Conservation (phyloP, 1,140 invertebrate genomes). For the Drosophila lacertosa region DNA sequence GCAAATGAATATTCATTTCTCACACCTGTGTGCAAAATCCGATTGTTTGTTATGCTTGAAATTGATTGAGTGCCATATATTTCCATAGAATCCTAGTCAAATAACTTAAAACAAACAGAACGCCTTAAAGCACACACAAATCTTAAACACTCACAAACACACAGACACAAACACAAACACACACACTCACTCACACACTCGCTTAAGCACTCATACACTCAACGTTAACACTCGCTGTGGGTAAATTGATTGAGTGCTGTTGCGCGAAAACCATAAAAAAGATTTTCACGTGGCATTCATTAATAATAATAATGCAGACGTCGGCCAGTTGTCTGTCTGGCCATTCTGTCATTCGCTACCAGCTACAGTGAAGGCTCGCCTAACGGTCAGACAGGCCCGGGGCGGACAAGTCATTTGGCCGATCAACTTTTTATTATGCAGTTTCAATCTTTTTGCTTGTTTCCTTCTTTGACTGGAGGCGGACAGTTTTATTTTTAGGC, state of each 20-base stretch:
- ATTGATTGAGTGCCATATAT: conserved; percentile 33
- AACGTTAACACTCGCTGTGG: conserved; percentile 25
- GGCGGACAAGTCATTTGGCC: too few species aligned
- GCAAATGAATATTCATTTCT: conserved; percentile 18
- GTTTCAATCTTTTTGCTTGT: too few species aligned
- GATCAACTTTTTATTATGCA: too few species aligned
- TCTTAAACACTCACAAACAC: not conserved
- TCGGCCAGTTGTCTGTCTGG: conserved; percentile 46
- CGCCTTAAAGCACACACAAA: conserved; percentile 28
- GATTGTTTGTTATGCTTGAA: conserved; percentile 18
- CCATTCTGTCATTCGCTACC: conserved; percentile 1
- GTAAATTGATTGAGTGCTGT: conserved; percentile 72
- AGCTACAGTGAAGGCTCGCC: too few species aligned
- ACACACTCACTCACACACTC: not conserved
- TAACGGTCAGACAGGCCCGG: too few species aligned
- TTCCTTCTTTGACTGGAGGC: too few species aligned
- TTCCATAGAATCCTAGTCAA: conserved; percentile 15
- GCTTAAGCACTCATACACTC: conserved; percentile 3
- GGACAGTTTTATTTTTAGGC: too few species aligned
- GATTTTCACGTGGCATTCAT: conserved; percentile 81
- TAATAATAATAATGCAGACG: conserved; percentile 74
- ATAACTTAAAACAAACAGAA: conserved; percentile 35
- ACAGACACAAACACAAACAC: not conserved
- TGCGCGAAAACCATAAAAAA: conserved; percentile 56
- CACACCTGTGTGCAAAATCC: conserved; percentile 7